Percentiles rank a stretch among this genome's conserved stretches.
phyloP scores from a whole-genome alignment of 2,113 vertebrate species.

The Nothobranchius kuhntae region DNA sequence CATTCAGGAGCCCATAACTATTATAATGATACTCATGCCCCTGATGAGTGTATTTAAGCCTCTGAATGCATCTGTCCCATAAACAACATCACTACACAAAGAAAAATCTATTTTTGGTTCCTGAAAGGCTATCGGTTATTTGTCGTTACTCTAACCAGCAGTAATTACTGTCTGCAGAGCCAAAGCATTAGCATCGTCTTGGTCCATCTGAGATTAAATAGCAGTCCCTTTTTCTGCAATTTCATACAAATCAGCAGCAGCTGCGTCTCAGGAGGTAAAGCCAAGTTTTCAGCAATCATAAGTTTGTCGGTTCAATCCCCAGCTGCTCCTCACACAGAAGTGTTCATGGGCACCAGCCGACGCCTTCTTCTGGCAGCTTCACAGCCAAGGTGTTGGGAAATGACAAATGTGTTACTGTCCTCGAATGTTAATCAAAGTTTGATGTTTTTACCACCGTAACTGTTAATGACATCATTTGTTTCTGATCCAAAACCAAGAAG shows the following conservation, averaged over 20 bases:
- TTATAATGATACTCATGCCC: no score
- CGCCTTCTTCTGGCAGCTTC: not conserved
- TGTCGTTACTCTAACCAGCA: not conserved
- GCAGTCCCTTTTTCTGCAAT: not conserved
- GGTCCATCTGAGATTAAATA: conserved; percentile 2
- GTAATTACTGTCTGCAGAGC: not conserved
- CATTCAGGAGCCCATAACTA: no score
- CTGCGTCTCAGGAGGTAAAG: conserved; percentile 7
- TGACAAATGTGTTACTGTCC: not conserved
- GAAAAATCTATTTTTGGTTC: not conserved
- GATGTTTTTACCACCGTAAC: not conserved
- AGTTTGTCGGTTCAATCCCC: not conserved
- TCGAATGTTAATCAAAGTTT: not conserved
- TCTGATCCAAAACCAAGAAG: not conserved
- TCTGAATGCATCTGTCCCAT: no score
- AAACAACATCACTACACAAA: not conserved
- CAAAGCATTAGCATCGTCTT: not conserved
- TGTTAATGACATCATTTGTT: not conserved
- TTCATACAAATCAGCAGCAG: not conserved
- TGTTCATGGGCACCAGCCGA: not conserved
- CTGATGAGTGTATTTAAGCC: no score
- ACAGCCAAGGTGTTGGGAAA: not conserved
- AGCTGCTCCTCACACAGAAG: not conserved
- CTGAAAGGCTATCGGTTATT: not conserved
- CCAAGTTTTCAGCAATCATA: not conserved